Evolutionary conservation across 2,797 vertebrate species (phyloP), one percentile per base, ranked within the genome.

Genomic region (Coracias cyanogaster): DNA sequence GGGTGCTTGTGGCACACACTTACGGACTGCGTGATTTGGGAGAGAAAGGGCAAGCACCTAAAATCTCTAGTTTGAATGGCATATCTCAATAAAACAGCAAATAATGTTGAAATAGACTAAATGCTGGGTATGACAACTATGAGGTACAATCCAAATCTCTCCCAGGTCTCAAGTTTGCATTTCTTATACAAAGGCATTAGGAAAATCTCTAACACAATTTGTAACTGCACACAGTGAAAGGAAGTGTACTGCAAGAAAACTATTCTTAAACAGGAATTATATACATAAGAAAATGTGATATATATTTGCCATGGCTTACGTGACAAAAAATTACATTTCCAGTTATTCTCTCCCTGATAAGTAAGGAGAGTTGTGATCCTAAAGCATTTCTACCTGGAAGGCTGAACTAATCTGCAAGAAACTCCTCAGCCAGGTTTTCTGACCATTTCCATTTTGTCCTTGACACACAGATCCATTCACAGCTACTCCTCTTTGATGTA

Each of bases 191-290:
- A 94, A 88, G 77, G 39, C 70, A 57, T 60, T 22, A 82, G 61
- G 60, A 85, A 86, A 79, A 84, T 51, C 70, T 66, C 70, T 31
- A 74, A 86, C 20, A 16, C 41, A 58, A 70, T 87, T 77, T 85
- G 60, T 89, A 82, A 94, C 57, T 4, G 39, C 6, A 35, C 17
- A 43, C 28, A 72, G 81, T 0, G 0, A 93, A 70, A 84, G 58
- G 55, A 92, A 89, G 62, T 3, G 15, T 43, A 22, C 57, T 66
- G 85, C 74, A 81, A 94, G 74, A 58, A 69, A 94, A 80, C 20
- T n/a, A 18, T 80, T 92, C 78, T 84, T 80, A 82, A 95, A 93
- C 67, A 70, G n/a, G 45, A 91, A 66, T 39, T 58, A 79, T 48
- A 74, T 37, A 72, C 35, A 86, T 39, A 84, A 77, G 73, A 37